Evolutionary conservation across 2,888 invertebrate species (phyloP).

Genomic region (Augiades crinisus): DNA sequence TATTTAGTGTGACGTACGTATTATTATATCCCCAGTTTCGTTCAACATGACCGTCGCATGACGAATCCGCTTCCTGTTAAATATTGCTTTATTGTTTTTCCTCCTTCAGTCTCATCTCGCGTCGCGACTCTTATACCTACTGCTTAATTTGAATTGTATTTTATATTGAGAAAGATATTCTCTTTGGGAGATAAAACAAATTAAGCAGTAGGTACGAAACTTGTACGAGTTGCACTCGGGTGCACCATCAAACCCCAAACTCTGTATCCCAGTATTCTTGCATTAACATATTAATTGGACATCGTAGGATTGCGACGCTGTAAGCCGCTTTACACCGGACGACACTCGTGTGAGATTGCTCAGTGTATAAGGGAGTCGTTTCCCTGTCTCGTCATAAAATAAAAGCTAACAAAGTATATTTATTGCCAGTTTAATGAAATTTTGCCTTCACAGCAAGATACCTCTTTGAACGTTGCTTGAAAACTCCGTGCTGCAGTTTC

Average conservation of each 20-base stretch:
- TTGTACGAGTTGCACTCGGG: conserved; percentile 38
- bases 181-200: too few relatives aligned
- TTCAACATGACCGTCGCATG: conserved; percentile 27
- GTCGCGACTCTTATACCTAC: too few relatives aligned
- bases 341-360: conserved; percentile 17
- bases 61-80: conserved; percentile 41
- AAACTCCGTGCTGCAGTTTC: too few relatives aligned
- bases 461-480: too few relatives aligned
- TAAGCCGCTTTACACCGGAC: conserved; percentile 55
- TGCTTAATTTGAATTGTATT: too few relatives aligned
- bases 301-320: conserved; percentile 37
- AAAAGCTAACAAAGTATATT: not conserved
- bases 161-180: too few relatives aligned
- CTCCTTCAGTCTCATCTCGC: conserved; percentile 31
- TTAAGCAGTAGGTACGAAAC: too few relatives aligned
- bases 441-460: too few relatives aligned
- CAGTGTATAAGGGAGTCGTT: conserved; percentile 40
- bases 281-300: conserved; percentile 79
- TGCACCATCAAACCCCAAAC: conserved; percentile 42
- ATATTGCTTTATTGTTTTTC: conserved; percentile 34
- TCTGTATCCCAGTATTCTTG: conserved; percentile 45
- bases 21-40: not conserved
- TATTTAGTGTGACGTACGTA: not conserved
- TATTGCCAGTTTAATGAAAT: too few relatives aligned
- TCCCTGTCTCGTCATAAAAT: too few relatives aligned